Evolutionary conservation across 2,888 invertebrate species (phyloP).

Genomic region (Ochropleura leucogaster): DNA sequence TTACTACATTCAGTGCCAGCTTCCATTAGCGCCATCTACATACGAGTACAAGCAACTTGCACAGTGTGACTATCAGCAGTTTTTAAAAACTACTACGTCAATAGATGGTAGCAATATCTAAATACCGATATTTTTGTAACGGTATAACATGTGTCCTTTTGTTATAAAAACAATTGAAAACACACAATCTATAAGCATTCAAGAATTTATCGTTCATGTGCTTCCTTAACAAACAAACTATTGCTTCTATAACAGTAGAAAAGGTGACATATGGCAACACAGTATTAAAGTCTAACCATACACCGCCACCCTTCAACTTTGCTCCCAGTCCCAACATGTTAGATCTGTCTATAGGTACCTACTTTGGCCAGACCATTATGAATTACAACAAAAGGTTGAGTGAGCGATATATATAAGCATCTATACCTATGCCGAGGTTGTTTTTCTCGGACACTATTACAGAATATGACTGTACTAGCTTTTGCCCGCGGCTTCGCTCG

Average conservation of each 20-base stretch:
- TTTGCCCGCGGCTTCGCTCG: too few species aligned
- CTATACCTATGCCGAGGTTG: not conserved
- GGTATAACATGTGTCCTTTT: not conserved
- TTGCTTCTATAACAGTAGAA: not conserved
- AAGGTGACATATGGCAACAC: not conserved
- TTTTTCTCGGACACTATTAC: not conserved
- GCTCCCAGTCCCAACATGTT: too few species aligned
- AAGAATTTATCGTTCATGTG: not conserved
- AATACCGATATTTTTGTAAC: not conserved
- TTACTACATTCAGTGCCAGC: not conserved
- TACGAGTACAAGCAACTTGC: not conserved
- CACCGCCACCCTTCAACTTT: not conserved
- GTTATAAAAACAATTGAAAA: not conserved
- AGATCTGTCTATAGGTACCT: not conserved
- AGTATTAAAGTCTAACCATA: not conserved
- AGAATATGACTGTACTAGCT: not conserved
- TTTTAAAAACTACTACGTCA: not conserved
- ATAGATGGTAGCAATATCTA: not conserved
- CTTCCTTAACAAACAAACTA: not conserved
- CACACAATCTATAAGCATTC: too few species aligned
- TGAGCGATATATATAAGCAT: not conserved
- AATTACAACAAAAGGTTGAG: not conserved
- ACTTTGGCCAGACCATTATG: not conserved
- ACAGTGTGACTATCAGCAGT: not conserved
- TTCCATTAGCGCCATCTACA: not conserved